Evolutionary conservation across 2,113 vertebrate species (phyloP).

Genomic region (Pedionomus torquatus): DNA sequence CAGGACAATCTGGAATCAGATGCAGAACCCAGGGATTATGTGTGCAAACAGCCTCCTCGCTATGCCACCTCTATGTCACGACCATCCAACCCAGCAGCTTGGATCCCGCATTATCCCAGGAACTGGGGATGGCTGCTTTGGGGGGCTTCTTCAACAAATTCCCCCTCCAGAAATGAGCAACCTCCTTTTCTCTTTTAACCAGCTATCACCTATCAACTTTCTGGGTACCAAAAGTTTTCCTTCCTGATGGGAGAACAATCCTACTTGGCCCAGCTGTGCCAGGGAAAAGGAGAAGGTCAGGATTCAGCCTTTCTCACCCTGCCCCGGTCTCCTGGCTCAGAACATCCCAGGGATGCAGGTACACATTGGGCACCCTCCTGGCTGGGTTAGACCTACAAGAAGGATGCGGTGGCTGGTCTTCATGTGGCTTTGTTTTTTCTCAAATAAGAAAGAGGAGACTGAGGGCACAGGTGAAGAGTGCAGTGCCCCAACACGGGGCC

Average conservation of each 20-base stretch:
- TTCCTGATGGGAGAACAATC: neutral
- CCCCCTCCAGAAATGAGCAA: neutral
- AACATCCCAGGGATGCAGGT: fast-evolving
- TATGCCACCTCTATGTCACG: fast-evolving
- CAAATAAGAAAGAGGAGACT: neutral
- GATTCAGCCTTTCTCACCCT: neutral
- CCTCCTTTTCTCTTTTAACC: neutral
- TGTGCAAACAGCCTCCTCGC: neutral
- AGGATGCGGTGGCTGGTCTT: neutral
- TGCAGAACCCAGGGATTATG: neutral
- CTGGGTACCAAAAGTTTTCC: neutral
- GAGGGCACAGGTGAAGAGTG: neutral
- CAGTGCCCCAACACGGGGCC: fast-evolving
- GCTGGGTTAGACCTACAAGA: neutral
- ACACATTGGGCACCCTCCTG: fast-evolving
- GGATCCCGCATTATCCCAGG: fast-evolving
- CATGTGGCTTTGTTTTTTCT: neutral
- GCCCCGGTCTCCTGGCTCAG: neutral
- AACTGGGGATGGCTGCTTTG: neutral
- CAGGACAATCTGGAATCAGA: neutral
- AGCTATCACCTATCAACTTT: neutral
- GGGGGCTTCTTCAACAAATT: neutral
- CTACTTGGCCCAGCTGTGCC: neutral
- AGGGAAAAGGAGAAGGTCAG: neutral
- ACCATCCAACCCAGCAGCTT: neutral